phyloP scores from a whole-genome alignment of 2,113 vertebrate genomes.

The Gavia stellata region DNA sequence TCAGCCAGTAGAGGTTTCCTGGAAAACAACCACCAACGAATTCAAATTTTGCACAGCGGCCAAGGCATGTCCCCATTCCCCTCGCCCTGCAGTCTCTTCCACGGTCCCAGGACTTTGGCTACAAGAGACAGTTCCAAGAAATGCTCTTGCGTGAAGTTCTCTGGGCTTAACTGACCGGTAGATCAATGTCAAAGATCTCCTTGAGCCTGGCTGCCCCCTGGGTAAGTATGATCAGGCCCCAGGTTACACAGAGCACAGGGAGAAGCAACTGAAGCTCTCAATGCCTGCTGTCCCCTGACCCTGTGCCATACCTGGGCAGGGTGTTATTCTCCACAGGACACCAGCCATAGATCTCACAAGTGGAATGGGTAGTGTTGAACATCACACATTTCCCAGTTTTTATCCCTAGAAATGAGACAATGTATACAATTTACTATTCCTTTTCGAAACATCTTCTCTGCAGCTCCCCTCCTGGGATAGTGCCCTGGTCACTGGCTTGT shows the following conservation, averaged over 20 bases:
- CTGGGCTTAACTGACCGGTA: neutral
- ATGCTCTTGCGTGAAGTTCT: neutral
- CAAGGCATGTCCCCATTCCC: neutral
- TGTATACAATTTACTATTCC: accelerated
- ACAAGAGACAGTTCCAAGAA: neutral
- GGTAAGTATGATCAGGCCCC: neutral
- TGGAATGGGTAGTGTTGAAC: conserved; percentile 59
- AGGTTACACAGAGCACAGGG: neutral
- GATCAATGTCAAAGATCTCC: neutral
- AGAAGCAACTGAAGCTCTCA: neutral
- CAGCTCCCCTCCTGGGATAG: neutral
- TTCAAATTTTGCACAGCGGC: neutral
- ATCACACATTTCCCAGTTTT: conserved; percentile 72
- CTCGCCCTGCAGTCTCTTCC: neutral
- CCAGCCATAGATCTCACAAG: conserved; percentile 76
- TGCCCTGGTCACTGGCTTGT: neutral
- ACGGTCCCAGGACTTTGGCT: neutral
- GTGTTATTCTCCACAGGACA: conserved; percentile 70
- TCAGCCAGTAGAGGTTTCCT: conserved; percentile 70
- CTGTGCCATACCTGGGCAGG: conserved; percentile 28
- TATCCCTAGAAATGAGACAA: conserved; percentile 63
- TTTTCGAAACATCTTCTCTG: accelerated
- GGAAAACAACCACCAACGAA: neutral
- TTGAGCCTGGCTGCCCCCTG: neutral
- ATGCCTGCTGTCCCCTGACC: neutral